Evolutionary conservation across 2,113 vertebrate genomes (phyloP).

Genomic region (Arenaria interpres): DNA sequence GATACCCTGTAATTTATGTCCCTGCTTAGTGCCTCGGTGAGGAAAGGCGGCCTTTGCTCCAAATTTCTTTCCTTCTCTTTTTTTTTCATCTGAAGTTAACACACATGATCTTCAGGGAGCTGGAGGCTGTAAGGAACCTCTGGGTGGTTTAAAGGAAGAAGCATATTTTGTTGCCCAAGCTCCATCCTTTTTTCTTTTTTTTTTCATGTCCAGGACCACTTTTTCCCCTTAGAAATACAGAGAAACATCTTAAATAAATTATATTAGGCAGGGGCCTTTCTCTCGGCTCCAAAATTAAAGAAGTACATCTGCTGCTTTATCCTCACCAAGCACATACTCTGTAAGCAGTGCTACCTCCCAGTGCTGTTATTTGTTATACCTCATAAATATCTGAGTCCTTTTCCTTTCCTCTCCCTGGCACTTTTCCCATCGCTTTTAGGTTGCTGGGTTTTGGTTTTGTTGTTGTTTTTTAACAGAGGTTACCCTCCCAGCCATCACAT

Average conservation of each 20-base stretch:
- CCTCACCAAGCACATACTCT: not conserved
- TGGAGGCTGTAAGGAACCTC: not conserved
- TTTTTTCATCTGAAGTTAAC: not conserved
- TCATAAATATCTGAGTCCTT: not conserved
- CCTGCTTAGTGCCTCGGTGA: not conserved
- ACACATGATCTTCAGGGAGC: not conserved
- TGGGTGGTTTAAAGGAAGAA: not conserved
- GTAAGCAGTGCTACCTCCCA: not conserved
- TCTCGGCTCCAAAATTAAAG: not conserved
- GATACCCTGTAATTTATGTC: conserved; percentile 19
- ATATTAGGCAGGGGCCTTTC: not conserved
- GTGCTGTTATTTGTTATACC: not conserved
- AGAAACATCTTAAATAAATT: conserved; percentile 13
- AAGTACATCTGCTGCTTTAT: not conserved
- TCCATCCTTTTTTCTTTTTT: not conserved
- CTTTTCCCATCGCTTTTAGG: not conserved
- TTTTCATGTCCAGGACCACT: not conserved
- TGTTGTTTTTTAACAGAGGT: conserved; percentile 36
- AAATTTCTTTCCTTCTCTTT: not conserved
- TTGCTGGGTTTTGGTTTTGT: not conserved
- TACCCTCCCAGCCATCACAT: not conserved
- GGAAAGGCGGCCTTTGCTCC: not conserved
- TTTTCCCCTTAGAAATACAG: not conserved
- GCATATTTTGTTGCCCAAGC: not conserved
- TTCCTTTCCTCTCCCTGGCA: conserved; percentile 31